Conservation (phyloP, 2,113 vertebrate species). For the Microcebus jonahi region DNA sequence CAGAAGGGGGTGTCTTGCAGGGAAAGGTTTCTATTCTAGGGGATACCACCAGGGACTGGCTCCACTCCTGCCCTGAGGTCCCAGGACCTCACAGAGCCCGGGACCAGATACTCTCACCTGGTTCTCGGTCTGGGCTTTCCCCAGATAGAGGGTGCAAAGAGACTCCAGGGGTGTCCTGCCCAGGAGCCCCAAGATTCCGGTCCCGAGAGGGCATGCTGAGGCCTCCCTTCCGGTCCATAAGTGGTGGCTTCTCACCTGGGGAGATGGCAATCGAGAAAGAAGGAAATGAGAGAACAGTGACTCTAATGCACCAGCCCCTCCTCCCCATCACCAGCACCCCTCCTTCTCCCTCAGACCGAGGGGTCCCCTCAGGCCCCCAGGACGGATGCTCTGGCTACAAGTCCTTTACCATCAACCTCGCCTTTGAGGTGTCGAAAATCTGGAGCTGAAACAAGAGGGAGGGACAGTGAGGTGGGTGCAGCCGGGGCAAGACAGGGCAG, state of each 20-base stretch:
- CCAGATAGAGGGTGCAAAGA: slow-evolving; percentile 69
- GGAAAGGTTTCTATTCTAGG: neutral
- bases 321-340: neutral
- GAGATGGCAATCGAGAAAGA: neutral
- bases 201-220: slow-evolving; percentile 31
- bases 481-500: fast-evolving
- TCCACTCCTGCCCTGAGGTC: neutral
- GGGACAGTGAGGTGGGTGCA: neutral
- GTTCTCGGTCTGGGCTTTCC: slow-evolving; percentile 82
- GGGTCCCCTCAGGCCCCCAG: neutral
- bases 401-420: slow-evolving; percentile 90
- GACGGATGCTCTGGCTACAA: neutral
- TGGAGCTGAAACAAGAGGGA: slow-evolving; percentile 87
- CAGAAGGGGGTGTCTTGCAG: fast-evolving
- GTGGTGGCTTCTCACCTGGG: slow-evolving; percentile 73
- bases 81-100: neutral
- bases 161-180: slow-evolving; percentile 69
- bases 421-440: slow-evolving; percentile 85
- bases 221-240: slow-evolving; percentile 72
- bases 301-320: neutral
- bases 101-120: slow-evolving; percentile 77
- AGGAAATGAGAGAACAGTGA: neutral
- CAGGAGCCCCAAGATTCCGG: slow-evolving; percentile 31
- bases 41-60: neutral
- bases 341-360: too few species aligned